phyloP scores from a whole-genome alignment of 2,888 invertebrate genomes.

The Diplazon laetatorius region DNA sequence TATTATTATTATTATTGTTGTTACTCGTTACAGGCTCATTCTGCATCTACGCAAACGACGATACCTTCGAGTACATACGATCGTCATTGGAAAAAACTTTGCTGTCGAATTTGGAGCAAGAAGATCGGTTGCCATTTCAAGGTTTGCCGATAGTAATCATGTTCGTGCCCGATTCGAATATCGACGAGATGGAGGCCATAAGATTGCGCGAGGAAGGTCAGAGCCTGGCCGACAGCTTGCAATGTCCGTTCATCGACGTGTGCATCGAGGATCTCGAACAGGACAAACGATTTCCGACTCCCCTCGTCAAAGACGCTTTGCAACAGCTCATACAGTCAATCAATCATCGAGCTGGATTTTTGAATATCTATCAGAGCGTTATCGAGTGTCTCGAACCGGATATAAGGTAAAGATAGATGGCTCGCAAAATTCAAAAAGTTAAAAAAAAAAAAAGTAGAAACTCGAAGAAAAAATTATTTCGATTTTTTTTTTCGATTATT shows the following conservation, averaged over 20 bases:
- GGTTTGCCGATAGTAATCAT: constrained; percentile 94
- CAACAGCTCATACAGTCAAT: constrained; percentile 90
- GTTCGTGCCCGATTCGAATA: constrained; percentile 92
- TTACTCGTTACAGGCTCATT: constrained; percentile 86
- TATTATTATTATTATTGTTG: neutral
- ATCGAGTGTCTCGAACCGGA: constrained; percentile 93
- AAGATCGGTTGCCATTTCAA: constrained; percentile 94
- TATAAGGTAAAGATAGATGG: constrained; percentile 85
- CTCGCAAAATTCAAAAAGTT: neutral
- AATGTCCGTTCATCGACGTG: constrained; percentile 93
- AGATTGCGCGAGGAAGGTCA: constrained; percentile 94
- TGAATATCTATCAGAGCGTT: constrained; percentile 88
- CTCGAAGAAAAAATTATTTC: too few species aligned
- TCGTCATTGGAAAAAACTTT: constrained; percentile 96
- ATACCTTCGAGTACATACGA: constrained; percentile 95
- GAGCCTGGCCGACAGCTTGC: constrained; percentile 93
- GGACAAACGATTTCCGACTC: constrained; percentile 86
- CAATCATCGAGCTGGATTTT: constrained; percentile 90
- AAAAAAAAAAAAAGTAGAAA: too few species aligned
- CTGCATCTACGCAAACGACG: constrained; percentile 95
- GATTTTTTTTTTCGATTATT: too few species aligned
- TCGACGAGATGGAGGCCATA: constrained; percentile 93
- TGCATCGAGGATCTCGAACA: constrained; percentile 84
- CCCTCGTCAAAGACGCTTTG: constrained; percentile 88
- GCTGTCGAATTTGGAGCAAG: constrained; percentile 93